Evolutionary conservation across 2,113 vertebrate genomes (phyloP).

Genomic region (Chrysochloris asiatica): DNA sequence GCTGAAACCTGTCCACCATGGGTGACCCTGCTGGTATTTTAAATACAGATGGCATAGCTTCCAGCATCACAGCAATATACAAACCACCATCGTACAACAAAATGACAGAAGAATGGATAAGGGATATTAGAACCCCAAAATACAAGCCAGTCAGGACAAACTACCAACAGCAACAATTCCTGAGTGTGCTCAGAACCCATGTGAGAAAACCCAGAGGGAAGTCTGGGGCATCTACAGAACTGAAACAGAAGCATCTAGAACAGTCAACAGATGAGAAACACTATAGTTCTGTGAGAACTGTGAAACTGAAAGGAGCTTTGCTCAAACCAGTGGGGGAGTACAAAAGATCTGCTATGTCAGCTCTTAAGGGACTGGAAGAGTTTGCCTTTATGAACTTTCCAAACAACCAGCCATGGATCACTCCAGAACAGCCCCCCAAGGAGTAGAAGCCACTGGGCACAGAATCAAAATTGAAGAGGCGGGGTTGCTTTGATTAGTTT

Average conservation of each 20-base stretch:
- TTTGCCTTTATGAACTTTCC: neutral
- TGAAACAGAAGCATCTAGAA: neutral
- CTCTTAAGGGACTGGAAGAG: neutral
- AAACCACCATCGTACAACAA: too few relatives aligned
- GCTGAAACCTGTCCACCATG: too few relatives aligned
- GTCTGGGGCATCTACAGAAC: neutral
- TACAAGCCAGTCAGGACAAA: neutral
- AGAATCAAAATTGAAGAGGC: too few relatives aligned
- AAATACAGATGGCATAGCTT: too few relatives aligned
- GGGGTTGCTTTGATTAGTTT: too few relatives aligned
- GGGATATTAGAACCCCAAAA: neutral
- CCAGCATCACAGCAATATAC: too few relatives aligned
- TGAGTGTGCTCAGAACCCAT: neutral
- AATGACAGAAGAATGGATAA: too few relatives aligned
- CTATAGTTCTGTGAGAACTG: neutral
- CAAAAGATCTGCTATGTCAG: neutral
- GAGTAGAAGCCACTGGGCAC: too few relatives aligned
- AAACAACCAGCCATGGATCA: neutral
- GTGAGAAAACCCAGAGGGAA: neutral
- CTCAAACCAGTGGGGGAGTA: rapidly evolving
- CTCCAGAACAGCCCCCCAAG: neutral
- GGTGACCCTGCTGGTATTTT: too few relatives aligned
- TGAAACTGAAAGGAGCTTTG: neutral
- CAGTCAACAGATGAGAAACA: neutral
- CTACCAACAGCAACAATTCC: neutral